Evolutionary conservation across 2,797 vertebrate species (phyloP).

Genomic region (Danio albolineatus): DNA sequence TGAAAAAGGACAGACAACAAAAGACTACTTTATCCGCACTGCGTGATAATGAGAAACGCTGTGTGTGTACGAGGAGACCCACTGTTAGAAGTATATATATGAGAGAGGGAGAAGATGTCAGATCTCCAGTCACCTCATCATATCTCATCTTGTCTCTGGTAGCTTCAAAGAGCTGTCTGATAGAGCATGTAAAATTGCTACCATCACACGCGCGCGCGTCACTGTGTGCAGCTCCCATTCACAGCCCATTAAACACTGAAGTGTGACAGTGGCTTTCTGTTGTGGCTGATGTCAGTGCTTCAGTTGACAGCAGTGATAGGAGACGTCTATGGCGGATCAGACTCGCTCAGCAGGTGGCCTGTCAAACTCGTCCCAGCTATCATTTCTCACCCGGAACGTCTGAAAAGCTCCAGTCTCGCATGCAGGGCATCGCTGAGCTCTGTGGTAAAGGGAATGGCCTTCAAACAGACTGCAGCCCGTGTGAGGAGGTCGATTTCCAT

Average conservation of each 20-base stretch:
- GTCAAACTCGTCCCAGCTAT: slow-evolving; percentile 39
- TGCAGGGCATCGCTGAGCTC: background rate
- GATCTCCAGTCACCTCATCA: slow-evolving; percentile 33
- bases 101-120: slow-evolving; percentile 27
- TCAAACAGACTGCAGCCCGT: background rate
- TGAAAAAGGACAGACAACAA: slow-evolving; percentile 22
- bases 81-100: background rate
- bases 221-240: slow-evolving; percentile 21
- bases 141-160: slow-evolving; percentile 38
- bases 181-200: slow-evolving; percentile 22
- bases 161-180: slow-evolving; percentile 41
- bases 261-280: slow-evolving; percentile 45
- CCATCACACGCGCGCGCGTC: slow-evolving; percentile 18
- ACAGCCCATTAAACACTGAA: slow-evolving; percentile 51
- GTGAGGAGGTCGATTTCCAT: background rate
- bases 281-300: slow-evolving; percentile 49
- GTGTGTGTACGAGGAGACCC: background rate
- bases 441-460: background rate
- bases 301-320: slow-evolving; percentile 33
- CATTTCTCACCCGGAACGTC: slow-evolving; percentile 17
- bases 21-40: slow-evolving; percentile 8
- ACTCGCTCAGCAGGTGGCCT: slow-evolving; percentile 50
- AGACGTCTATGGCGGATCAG: slow-evolving; percentile 31
- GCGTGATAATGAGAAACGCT: slow-evolving; percentile 40
- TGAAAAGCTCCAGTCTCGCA: slow-evolving; percentile 41